Conservation (phyloP, 1,140 invertebrate species). For the Pseudobourletiella spinata region DNA sequence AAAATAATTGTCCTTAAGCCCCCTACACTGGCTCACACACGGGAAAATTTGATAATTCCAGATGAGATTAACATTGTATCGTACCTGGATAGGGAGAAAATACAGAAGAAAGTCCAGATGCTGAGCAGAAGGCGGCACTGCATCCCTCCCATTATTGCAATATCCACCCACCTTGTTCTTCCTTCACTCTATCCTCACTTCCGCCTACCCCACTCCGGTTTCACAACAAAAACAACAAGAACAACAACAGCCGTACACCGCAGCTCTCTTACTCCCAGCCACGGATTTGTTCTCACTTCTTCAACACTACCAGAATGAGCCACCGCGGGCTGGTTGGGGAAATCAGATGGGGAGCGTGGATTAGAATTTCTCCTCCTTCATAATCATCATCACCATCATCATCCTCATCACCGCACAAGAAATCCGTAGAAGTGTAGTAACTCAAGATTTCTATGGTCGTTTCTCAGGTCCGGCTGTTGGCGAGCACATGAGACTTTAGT, state of each 20-base stretch:
- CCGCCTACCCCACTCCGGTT: too few species aligned
- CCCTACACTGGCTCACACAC: too few species aligned
- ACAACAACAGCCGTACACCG: not conserved
- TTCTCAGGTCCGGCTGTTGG: too few species aligned
- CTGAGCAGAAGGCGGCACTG: not conserved
- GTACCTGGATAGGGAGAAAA: constrained; percentile 10
- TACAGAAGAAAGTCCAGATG: constrained; percentile 14
- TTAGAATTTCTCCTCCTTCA: not conserved
- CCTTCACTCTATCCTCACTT: not conserved
- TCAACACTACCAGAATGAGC: not conserved
- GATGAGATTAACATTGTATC: not conserved
- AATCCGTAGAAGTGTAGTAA: too few species aligned
- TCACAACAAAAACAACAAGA: not conserved
- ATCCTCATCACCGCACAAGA: too few species aligned
- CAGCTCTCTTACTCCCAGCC: not conserved
- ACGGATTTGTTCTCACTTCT: not conserved
- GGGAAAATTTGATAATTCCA: too few species aligned
- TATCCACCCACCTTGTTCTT: not conserved
- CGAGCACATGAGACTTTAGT: too few species aligned
- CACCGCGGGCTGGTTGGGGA: not conserved
- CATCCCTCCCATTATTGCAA: not conserved
- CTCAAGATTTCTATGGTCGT: too few species aligned
- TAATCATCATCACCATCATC: too few species aligned
- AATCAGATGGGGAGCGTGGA: not conserved
- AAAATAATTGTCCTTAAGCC: too few species aligned